Percentiles rank a stretch among this genome's conserved stretches.
Evolutionary conservation across 2,888 invertebrate species (phyloP).

Genomic region (Cryptocephalus primarius): DNA sequence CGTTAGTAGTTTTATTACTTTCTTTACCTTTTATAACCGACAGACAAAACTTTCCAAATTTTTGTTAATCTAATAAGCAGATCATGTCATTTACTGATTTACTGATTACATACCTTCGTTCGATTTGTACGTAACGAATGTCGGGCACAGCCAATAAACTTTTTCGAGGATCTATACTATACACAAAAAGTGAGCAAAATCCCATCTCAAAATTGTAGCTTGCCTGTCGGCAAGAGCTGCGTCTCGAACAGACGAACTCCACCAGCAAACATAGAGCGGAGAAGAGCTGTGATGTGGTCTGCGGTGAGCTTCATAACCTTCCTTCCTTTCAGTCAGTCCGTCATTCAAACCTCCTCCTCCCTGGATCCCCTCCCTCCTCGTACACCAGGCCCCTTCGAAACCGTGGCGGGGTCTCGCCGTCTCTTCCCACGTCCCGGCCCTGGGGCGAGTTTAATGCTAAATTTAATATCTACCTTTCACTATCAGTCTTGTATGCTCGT

Average conservation of each 20-base stretch:
- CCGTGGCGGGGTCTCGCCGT: neutral
- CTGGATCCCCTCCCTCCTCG: slow-evolving; percentile 1
- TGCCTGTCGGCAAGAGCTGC: slow-evolving; percentile 5
- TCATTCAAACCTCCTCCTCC: slow-evolving; percentile 15
- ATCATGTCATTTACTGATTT: too few species aligned
- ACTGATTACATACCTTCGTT: too few species aligned
- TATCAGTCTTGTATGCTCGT: slow-evolving; percentile 4
- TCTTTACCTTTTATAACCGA: too few species aligned
- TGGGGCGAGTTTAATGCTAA: slow-evolving; percentile 9
- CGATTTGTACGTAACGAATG: too few species aligned
- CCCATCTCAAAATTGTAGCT: too few species aligned
- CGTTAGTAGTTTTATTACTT: too few species aligned
- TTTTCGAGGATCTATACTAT: too few species aligned
- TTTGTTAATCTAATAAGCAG: too few species aligned
- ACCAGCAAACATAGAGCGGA: slow-evolving; percentile 23
- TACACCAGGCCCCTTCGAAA: neutral
- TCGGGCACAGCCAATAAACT: too few species aligned
- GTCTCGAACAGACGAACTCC: slow-evolving; percentile 19
- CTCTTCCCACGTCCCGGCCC: slow-evolving; percentile 1
- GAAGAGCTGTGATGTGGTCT: slow-evolving; percentile 35
- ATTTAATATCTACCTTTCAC: slow-evolving; percentile 12
- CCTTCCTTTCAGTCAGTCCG: slow-evolving; percentile 28
- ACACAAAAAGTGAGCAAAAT: too few species aligned
- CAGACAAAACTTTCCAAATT: too few species aligned
- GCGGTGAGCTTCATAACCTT: slow-evolving; percentile 32